Evolutionary conservation across 2,797 vertebrate genomes (phyloP), one percentile per base, ranked within the genome.

Genomic region (Helicolenus hilgendorfi): DNA sequence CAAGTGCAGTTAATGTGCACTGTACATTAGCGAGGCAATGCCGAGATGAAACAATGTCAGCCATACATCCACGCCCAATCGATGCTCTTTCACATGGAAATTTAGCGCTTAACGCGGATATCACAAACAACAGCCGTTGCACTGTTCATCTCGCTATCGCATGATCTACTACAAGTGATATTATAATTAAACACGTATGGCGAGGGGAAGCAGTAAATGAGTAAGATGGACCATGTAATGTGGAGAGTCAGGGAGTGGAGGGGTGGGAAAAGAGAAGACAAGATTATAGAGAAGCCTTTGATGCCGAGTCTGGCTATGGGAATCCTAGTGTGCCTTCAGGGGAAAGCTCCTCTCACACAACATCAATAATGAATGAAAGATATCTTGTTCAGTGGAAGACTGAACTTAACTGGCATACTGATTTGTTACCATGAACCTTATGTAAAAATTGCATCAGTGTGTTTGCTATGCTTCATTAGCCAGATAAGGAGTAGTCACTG

Each of bases 351-450:
- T 94, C 95, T 95, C 96, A 94, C 96, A 92, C 92, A 89, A 89
- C 96, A 97, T 97, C 96, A 96, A 97, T 97, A 97, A 97, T 97
- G 96, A 97, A 97, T 97, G 97, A 97, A 97, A 94, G 94, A 96
- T 96, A 96, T 97, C 96, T 96, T 96, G 95, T 96, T 97, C 96
- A 94, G 92, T 93, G 86, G 90, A 96, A 95, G 92, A 93, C 91
- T 84, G 90, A 95, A 96, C 96, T 88, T 90, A 94, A 92, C 93
- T 64, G 88, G 97, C 96, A 97, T 97, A 96, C 96, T 95, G 96
- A 97, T 97, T 96, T 94, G 81, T 92, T 92, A 83, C 86, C 68
- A 27, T 90, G 91, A 92, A 88, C 90, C 94, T 90, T 94, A 90
- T 96, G 95, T 95, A 96, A 95, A 97, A 95, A 92, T 94, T 93